Percentiles rank a stretch among this genome's conserved stretches.
These are phyloP conservation scores for Anticlea derivata DNA, from an alignment of 2,888 invertebrate species.

Conservation along the genomic window DNA sequence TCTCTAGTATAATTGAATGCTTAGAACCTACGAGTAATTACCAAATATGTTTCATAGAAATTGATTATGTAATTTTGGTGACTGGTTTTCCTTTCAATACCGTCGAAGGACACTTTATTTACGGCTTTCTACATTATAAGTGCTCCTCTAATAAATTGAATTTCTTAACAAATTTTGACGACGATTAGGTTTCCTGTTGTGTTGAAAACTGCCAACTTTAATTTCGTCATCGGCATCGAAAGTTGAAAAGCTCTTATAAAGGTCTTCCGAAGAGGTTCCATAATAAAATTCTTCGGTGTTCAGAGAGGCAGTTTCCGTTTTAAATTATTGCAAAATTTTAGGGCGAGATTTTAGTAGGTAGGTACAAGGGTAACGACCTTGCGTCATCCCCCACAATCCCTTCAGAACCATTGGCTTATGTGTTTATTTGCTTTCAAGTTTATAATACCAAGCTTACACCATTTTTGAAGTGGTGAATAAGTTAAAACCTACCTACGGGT, in stretches of 20 bases:
- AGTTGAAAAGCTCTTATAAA: conserved; percentile 48
- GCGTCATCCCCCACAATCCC: conserved; percentile 37
- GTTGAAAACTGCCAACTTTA: conserved; percentile 44
- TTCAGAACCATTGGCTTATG: conserved; percentile 21
- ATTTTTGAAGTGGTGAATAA: background rate
- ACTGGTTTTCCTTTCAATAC: background rate
- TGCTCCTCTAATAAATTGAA: conserved; percentile 17
- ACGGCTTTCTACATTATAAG: conserved; percentile 1
- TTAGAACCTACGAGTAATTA: too few relatives aligned
- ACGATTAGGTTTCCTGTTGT: conserved; percentile 34
- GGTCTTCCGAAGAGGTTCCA: conserved; percentile 48
- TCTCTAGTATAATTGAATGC: too few relatives aligned
- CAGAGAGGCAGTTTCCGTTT: conserved; percentile 45
- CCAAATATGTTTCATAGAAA: too few relatives aligned
- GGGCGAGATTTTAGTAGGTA: conserved; percentile 41
- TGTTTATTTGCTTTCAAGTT: conserved; percentile 9
- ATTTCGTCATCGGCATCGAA: conserved; percentile 44
- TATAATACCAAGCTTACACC: too few relatives aligned
- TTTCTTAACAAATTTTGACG: conserved; percentile 27
- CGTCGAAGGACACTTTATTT: background rate
- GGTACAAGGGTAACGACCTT: conserved; percentile 28
- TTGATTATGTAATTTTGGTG: background rate
- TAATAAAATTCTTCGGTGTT: conserved; percentile 53
- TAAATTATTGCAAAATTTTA: conserved; percentile 48
- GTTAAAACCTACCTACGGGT: too few relatives aligned